Evolutionary conservation across 2,888 invertebrate species (phyloP).

Genomic region (Amphipoea lucens): DNA sequence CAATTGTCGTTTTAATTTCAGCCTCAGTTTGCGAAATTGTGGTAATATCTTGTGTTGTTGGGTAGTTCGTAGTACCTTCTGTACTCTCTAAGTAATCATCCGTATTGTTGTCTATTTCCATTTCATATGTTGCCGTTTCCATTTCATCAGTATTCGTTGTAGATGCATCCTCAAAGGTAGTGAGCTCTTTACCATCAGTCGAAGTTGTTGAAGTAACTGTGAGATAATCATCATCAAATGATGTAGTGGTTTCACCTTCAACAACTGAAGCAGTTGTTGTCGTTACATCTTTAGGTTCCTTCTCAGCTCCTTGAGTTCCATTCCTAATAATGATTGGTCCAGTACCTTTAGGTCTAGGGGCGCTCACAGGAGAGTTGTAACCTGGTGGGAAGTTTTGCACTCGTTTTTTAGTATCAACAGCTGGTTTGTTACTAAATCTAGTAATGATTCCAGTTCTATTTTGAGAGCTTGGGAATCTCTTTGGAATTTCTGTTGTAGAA

Average conservation of each 20-base stretch:
- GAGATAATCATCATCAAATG: constrained; percentile 83
- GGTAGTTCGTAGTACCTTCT: constrained; percentile 77
- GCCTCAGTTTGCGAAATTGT: constrained; percentile 71
- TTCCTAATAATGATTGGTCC: constrained; percentile 49
- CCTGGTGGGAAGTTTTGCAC: constrained; percentile 86
- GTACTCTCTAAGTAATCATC: constrained; percentile 84
- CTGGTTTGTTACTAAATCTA: constrained; percentile 79
- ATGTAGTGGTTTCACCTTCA: constrained; percentile 74
- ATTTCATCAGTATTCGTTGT: constrained; percentile 75
- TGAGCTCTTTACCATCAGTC: constrained; percentile 67
- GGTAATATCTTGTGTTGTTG: constrained; percentile 76
- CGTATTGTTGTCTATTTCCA: constrained; percentile 81
- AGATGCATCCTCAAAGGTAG: constrained; percentile 71
- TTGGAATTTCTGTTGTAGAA: constrained; percentile 84
- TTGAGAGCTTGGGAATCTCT: constrained; percentile 71
- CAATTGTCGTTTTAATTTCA: constrained; percentile 58
- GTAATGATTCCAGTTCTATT: constrained; percentile 81
- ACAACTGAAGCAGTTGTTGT: constrained; percentile 68
- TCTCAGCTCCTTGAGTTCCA: constrained; percentile 67
- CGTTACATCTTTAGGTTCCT: constrained; percentile 72
- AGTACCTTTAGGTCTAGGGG: constrained; percentile 51
- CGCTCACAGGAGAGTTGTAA: constrained; percentile 74
- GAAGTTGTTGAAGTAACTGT: constrained; percentile 75
- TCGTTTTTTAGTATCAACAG: constrained; percentile 81
- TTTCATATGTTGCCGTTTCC: constrained; percentile 78